Base-by-base conservation (phyloP, 1,140 invertebrate genomes). In the Patella vulgata region DNA sequence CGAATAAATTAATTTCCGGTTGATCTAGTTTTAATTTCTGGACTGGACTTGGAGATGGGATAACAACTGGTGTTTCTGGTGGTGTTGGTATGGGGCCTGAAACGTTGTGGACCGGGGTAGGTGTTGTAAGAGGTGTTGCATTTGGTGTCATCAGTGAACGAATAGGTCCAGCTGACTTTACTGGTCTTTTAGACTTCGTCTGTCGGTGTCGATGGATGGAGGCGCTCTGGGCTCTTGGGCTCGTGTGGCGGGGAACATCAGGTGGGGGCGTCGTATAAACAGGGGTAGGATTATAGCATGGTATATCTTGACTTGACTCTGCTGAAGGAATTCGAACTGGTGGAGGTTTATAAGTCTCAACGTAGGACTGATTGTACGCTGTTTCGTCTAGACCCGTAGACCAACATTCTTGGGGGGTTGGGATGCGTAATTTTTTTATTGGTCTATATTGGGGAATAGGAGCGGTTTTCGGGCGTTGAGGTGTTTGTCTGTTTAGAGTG, bases 401-500 rank as follows among this genome's bases (percentile, higher is more conserved):
- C 74, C 74, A 76, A 47, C 64, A 70, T 39, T 75, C 59, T 21
- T 52, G 54, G 2, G 74, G 74, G 0, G 71, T 76, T 5, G 74
- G 74, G 17, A 76, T 51, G 40, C 66, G 53, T 23, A 76, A 33
- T 52, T 61, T 66, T 19, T 69, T 63, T 21, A 68, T 61, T 3
- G 59, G 65, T 52, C 62, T 68, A 52, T 70, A 70, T 36, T 66
- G 65, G 28, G 66, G 69, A 14, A 74, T 58, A 0, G 73, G 68
- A 8, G 70, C 67, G 36, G 65, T 68, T 42, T 59, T 62, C 9
- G 65, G 57, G 40, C 39, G 57, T 19, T 36, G 40, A 9, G 28
- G 33, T 12, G 39, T 53, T 47, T 60, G 55, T 36, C 61, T 48
- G n/a, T 53, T 21, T 0, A 50, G 55, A 30, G 31, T 27, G 1